A percentile compares a stretch with the other conserved stretches of the same genome.
phyloP scores from a whole-genome alignment of 2,797 vertebrate species.

The Crax fasciolata region DNA sequence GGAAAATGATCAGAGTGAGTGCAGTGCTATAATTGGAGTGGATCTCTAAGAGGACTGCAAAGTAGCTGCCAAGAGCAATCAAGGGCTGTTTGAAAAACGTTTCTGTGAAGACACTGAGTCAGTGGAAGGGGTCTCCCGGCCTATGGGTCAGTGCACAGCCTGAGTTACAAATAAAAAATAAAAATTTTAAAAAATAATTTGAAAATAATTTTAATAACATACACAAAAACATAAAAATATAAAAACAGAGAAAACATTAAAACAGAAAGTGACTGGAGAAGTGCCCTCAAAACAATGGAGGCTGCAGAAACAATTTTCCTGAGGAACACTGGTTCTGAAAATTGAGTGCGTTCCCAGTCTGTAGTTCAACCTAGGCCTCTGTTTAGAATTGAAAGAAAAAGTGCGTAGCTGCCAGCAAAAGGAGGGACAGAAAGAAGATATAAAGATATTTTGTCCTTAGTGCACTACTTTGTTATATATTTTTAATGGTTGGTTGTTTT shows the following conservation, averaged over 20 bases:
- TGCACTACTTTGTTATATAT: not conserved
- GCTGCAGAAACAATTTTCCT: not conserved
- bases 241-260: not conserved
- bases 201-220: no score
- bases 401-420: not conserved
- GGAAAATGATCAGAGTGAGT: not conserved
- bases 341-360: not conserved
- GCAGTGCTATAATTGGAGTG: rapidly evolving
- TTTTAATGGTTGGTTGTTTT: not conserved
- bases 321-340: not conserved
- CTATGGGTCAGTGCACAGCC: not conserved
- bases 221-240: no score
- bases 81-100: not conserved
- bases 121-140: not conserved
- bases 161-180: not conserved
- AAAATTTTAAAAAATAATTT: no score
- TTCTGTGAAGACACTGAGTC: not conserved
- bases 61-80: not conserved
- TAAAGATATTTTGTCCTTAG: not conserved
- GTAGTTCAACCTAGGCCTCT: not conserved
- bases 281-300: not conserved
- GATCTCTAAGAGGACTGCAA: not conserved
- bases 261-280: not conserved
- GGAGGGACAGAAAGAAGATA: not conserved
- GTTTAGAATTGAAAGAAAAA: not conserved